phyloP scores from a whole-genome alignment of 1,140 invertebrate genomes.

The Drosophila parvula region DNA sequence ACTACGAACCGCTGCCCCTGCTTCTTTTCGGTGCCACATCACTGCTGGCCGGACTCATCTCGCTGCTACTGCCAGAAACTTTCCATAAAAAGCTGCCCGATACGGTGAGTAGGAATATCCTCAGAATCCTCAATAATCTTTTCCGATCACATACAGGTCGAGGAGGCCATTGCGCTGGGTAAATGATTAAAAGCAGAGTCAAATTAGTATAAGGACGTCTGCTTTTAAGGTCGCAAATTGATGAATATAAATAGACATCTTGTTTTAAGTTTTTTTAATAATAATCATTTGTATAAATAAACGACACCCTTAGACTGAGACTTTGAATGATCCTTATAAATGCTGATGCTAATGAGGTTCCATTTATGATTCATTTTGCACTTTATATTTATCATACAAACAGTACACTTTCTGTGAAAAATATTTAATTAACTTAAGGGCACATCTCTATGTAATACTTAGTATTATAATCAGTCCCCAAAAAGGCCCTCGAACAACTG shows the following conservation, averaged over 20 bases:
- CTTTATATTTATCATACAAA: neutral
- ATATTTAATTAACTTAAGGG: neutral
- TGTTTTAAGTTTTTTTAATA: neutral
- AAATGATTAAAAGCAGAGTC: conserved; percentile 9
- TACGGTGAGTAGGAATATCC: conserved; percentile 66
- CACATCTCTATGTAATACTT: conserved; percentile 4
- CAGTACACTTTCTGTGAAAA: neutral
- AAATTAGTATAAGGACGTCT: neutral
- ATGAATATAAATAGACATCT: neutral
- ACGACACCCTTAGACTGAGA: neutral
- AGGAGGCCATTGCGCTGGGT: conserved; percentile 64
- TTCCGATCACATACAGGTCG: conserved; percentile 32
- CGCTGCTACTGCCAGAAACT: conserved; percentile 87
- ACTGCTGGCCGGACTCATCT: conserved; percentile 85
- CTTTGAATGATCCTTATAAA: neutral
- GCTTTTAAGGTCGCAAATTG: neutral
- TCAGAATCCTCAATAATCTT: neutral
- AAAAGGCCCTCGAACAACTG: conserved; percentile 68
- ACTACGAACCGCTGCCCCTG: conserved; percentile 85
- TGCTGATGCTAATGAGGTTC: neutral
- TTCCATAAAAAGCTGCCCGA: conserved; percentile 86
- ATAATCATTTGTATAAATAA: neutral
- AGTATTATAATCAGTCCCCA: conserved; percentile 48
- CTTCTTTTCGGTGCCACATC: conserved; percentile 86
- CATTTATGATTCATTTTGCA: neutral